Percentiles rank a stretch among this genome's conserved stretches.
Evolutionary conservation across 2,888 invertebrate genomes (phyloP).

Genomic region (Ligdia adustata): DNA sequence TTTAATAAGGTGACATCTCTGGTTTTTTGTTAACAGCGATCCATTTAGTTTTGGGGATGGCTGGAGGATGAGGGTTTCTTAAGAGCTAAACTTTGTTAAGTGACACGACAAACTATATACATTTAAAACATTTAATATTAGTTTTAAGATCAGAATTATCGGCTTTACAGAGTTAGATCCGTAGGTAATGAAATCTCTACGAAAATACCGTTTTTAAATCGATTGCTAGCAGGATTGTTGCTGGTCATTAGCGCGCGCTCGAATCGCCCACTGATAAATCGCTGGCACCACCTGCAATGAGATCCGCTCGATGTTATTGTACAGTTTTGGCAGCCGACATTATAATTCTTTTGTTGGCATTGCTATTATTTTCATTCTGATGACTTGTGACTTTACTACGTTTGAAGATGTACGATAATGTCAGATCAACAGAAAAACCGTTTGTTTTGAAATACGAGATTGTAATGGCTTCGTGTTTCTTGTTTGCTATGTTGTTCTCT

Average conservation of each 20-base stretch:
- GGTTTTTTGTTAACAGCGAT: no score
- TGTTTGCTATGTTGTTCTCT: slow-evolving; percentile 23
- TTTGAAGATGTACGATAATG: slow-evolving; percentile 58
- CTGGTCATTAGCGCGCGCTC: slow-evolving; percentile 66
- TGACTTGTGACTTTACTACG: slow-evolving; percentile 65
- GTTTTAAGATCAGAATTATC: no score
- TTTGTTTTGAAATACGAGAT: slow-evolving; percentile 50
- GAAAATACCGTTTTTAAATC: not conserved
- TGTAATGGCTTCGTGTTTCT: slow-evolving; percentile 31
- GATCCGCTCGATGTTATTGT: slow-evolving; percentile 56
- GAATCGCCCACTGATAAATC: slow-evolving; percentile 73
- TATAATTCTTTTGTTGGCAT: slow-evolving; percentile 78
- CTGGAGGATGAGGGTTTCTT: no score
- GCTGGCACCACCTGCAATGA: slow-evolving; percentile 72
- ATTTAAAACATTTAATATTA: no score
- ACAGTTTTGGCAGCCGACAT: slow-evolving; percentile 74
- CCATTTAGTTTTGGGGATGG: no score
- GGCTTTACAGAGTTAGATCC: no score
- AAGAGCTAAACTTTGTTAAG: no score
- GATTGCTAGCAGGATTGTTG: slow-evolving; percentile 10
- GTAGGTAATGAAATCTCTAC: no score
- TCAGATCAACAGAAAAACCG: slow-evolving; percentile 49
- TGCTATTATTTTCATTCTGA: slow-evolving; percentile 72
- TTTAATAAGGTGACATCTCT: no score
- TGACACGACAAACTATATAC: no score